These are phyloP conservation scores for Hypotaenidia okinawae DNA, from an alignment of 2,797 vertebrate genomes.

Conservation along the genomic window DNA sequence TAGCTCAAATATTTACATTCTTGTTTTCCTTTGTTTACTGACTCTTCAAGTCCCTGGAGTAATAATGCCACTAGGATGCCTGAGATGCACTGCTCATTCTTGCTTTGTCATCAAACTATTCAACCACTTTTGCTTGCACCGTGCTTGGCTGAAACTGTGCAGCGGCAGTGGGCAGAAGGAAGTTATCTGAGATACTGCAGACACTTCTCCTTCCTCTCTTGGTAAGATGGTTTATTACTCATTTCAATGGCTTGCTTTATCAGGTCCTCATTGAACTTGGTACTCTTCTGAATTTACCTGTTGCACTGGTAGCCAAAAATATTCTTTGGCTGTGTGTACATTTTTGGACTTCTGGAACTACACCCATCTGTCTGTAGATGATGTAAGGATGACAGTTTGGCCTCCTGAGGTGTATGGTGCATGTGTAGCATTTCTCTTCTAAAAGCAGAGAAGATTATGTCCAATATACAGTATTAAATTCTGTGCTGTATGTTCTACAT, in stretches of 20 bases:
- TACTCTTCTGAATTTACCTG: not conserved
- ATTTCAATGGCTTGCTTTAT: not conserved
- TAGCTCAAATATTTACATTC: not conserved
- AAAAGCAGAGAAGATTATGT: not conserved
- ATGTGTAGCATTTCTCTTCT: not conserved
- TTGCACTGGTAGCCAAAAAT: not conserved
- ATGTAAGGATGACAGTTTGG: not conserved
- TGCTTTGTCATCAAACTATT: not conserved
- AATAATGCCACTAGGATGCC: not conserved
- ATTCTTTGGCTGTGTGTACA: fast-evolving
- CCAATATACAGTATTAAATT: fast-evolving
- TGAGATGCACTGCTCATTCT: not conserved
- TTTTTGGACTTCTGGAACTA: not conserved
- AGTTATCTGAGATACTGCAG: not conserved
- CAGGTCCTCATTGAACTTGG: not conserved
- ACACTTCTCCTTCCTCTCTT: not conserved
- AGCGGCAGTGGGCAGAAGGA: not conserved
- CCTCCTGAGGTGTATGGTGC: not conserved
- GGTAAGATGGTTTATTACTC: not conserved
- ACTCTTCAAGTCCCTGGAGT: too few species aligned
- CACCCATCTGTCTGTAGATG: not conserved
- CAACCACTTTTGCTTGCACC: not conserved
- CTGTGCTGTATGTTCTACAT: not conserved
- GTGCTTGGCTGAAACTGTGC: not conserved
- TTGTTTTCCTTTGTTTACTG: not conserved